Evolutionary conservation across 2,888 invertebrate species (phyloP), one percentile per base, ranked within the genome.

Genomic region (Meteorus cinctellus): DNA sequence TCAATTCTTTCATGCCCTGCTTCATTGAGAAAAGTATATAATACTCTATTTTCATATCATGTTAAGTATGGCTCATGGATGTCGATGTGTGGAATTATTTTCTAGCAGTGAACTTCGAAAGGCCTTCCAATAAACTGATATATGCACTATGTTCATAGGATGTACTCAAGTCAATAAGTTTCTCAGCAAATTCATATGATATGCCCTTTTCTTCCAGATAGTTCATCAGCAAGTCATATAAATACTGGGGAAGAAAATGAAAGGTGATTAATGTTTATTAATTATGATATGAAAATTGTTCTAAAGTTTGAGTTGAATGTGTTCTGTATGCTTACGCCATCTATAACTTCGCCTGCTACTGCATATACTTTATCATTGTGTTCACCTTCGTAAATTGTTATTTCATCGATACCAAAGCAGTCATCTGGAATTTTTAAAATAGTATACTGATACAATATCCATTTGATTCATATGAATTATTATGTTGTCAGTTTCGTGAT

Each of bases 151-250:
- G 98, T 90, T 99, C 99, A 87, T 98, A 98, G 1, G 94, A 93
- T 3, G 99, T 98, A 87, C 96, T 96, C 88, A 96, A 94, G 79
- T 96, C 94, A 0, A 96, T 93, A 27, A 99, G 88, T 87, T 97
- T 96, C 84, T 96, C 95, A 0, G 94, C 96, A 90, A 99, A 98
- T 80, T 97, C 96, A 86, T 97, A 97, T 86, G 95, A 95, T 78
- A 99, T 92, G 48, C 99, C 99, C 84, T 99, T 96, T 89, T 99
- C 99, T 90, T 98, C 98, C 76, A 99, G 91, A 82, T 97, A 92
- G 87, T 98, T 98, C 95, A 99, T 96, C 81, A 99, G 91, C 67
- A 98, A 92, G 89, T 98, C 98, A 87, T 98, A 98, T 72, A 98
- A 91, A 86, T 97, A 97, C 96, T 97, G 91, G 19, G 93, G 92